Conservation (phyloP, 2,888 invertebrate genomes). For the Xanthorhoe designata region DNA sequence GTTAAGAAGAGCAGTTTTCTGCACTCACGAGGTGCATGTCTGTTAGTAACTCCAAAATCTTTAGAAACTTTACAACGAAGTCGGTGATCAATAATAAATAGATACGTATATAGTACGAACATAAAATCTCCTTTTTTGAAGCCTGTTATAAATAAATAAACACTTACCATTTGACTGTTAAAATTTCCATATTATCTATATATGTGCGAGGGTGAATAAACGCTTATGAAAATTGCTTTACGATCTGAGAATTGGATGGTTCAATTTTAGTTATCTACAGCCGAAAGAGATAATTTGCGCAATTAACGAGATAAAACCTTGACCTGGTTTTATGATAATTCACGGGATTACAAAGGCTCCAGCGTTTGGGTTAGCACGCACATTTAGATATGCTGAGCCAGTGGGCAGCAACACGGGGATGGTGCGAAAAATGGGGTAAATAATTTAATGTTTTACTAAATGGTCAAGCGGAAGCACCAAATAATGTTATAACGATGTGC, state of each 20-base stretch:
- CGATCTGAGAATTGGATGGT: conserved; percentile 23
- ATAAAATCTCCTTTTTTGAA: too few species aligned
- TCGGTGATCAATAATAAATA: too few species aligned
- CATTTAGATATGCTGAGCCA: conserved; percentile 6
- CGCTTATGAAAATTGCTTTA: conserved; percentile 15
- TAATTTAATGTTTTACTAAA: not conserved
- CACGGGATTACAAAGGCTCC: conserved; percentile 44
- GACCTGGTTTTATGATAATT: conserved; percentile 50
- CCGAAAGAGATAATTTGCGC: conserved; percentile 41
- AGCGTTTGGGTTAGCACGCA: conserved; percentile 45
- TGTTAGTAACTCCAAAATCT: too few species aligned
- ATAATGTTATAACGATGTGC: too few species aligned
- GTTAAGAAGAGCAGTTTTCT: too few species aligned
- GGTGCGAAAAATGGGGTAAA: not conserved
- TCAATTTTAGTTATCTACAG: conserved; percentile 16
- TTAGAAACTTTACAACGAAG: too few species aligned
- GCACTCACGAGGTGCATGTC: too few species aligned
- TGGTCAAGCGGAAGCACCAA: not conserved
- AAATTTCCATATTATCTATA: conserved; percentile 4
- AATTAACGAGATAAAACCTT: conserved; percentile 47
- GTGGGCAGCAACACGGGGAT: not conserved
- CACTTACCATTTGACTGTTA: conserved; percentile 2
- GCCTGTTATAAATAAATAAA: too few species aligned
- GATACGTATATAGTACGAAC: too few species aligned
- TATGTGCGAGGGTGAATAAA: conserved; percentile 11